These are phyloP conservation scores for Pedionomus torquatus DNA, from an alignment of 2,113 vertebrate genomes.

Conservation along the genomic window DNA sequence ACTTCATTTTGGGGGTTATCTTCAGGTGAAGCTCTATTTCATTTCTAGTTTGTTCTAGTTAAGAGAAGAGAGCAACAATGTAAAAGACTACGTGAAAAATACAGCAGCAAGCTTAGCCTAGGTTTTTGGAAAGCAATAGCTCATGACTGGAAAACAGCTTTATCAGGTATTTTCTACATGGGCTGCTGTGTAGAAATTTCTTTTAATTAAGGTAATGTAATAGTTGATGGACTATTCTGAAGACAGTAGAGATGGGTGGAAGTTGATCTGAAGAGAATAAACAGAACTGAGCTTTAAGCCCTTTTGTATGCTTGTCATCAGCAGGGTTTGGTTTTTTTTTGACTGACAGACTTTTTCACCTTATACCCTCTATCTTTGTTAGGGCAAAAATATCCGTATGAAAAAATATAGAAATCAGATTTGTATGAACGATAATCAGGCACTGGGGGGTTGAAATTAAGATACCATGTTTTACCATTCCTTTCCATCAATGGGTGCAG, in stretches of 20 bases:
- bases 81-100: not conserved
- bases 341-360: not conserved
- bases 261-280: not conserved
- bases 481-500: not conserved
- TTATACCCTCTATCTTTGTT: not conserved
- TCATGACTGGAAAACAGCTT: not conserved
- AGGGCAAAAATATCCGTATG: not conserved
- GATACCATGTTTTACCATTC: not conserved
- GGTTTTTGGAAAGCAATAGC: not conserved
- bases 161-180: rapidly evolving
- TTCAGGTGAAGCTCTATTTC: not conserved
- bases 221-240: not conserved
- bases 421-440: not conserved
- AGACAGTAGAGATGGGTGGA: not conserved
- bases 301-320: not conserved
- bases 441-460: not conserved
- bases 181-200: not conserved
- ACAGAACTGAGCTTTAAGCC: not conserved
- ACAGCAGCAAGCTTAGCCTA: not conserved
- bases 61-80: not conserved
- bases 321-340: not conserved
- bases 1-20: not conserved
- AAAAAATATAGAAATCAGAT: not conserved
- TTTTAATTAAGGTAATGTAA: not conserved
- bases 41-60: not conserved